Conservation (phyloP, 2,888 invertebrate genomes). For the Chesias legatella region DNA sequence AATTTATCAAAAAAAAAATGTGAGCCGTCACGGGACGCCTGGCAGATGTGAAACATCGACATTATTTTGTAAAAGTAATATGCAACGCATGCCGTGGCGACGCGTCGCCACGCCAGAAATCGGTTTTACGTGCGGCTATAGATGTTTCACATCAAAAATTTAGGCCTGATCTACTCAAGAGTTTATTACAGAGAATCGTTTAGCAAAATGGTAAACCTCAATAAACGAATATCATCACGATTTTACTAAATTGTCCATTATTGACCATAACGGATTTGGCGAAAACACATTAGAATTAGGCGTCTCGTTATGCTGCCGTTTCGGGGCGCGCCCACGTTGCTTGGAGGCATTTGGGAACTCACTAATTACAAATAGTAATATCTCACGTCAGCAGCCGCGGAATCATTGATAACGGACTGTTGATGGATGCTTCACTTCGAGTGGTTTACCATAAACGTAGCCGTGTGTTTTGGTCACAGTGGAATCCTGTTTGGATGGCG, state of each 20-base stretch:
- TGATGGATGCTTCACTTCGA: constrained; percentile 7
- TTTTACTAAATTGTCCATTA: constrained; percentile 5
- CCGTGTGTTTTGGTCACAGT: no score
- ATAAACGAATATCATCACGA: constrained; percentile 2
- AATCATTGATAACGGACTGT: constrained; percentile 9
- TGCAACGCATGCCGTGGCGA: no score
- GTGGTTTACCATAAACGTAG: neutral
- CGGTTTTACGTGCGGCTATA: no score
- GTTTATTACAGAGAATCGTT: no score
- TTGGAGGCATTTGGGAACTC: constrained; percentile 1
- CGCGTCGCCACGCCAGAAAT: no score
- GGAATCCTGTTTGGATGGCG: no score
- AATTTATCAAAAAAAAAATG: no score
- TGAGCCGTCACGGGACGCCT: no score
- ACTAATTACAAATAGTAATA: constrained; percentile 14
- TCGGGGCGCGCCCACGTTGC: constrained; percentile 8
- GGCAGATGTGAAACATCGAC: no score
- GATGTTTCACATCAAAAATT: no score
- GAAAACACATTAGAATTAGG: constrained; percentile 16
- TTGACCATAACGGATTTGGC: constrained; percentile 1
- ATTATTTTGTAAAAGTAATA: no score
- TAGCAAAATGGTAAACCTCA: neutral
- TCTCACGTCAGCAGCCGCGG: constrained; percentile 12
- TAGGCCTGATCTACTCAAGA: no score
- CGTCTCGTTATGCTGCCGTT: constrained; percentile 7